Evolutionary conservation across 2,113 vertebrate genomes (phyloP).

Genomic region (Pristiophorus japonicus): DNA sequence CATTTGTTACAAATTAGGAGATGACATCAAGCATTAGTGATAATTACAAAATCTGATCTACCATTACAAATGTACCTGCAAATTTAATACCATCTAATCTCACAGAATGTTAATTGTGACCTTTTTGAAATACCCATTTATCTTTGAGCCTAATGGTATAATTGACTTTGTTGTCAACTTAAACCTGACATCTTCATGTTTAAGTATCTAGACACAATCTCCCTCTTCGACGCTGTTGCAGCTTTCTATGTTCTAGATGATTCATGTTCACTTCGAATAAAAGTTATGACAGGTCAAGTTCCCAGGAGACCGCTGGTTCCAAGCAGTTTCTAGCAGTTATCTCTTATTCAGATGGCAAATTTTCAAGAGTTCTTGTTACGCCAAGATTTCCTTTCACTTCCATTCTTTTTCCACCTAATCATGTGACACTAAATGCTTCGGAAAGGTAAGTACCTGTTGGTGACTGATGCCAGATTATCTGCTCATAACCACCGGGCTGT

Average conservation of each 20-base stretch:
- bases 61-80: background rate
- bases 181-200: background rate
- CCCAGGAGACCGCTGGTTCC: background rate
- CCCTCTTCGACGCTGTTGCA: background rate
- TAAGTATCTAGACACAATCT: slow-evolving; percentile 2
- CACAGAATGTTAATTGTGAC: background rate
- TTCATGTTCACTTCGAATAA: background rate
- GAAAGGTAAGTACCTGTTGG: slow-evolving; percentile 22
- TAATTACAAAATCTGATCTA: background rate
- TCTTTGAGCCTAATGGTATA: background rate
- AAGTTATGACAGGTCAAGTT: slow-evolving; percentile 1
- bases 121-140: background rate
- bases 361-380: background rate
- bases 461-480: slow-evolving; percentile 31
- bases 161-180: slow-evolving; percentile 5
- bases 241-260: background rate
- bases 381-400: background rate
- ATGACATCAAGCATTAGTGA: slow-evolving; percentile 22
- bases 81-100: slow-evolving; percentile 8
- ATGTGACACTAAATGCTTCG: background rate
- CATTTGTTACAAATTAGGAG: slow-evolving; percentile 25
- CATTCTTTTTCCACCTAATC: slow-evolving; percentile 21
- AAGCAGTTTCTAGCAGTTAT: background rate
- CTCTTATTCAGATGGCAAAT: background rate
- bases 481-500: background rate